phyloP scores from a whole-genome alignment of 2,888 invertebrate species.

The Habrosyne pyritoides region DNA sequence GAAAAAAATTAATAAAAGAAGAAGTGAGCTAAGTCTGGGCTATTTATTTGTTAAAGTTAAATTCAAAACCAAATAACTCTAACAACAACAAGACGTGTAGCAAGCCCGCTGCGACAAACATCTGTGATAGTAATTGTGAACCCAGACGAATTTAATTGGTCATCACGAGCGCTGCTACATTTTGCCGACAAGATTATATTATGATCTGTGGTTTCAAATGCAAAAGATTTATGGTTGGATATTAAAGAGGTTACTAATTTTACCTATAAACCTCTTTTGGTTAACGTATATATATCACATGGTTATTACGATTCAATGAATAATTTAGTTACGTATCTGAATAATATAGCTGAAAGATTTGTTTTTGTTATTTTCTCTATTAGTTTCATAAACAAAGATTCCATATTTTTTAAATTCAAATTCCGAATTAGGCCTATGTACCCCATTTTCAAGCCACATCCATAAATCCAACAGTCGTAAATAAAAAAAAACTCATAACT shows the following conservation, averaged over 20 bases:
- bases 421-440: neutral
- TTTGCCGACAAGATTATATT: neutral
- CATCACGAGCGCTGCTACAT: conserved; percentile 11
- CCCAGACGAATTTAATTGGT: conserved; percentile 42
- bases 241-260: too few species aligned
- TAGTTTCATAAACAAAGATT: neutral
- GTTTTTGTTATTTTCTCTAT: neutral
- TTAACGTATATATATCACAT: too few species aligned
- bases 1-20: too few species aligned
- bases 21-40: too few species aligned
- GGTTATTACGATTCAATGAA: too few species aligned
- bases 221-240: too few species aligned
- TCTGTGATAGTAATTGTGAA: conserved; percentile 38
- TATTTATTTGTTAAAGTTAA: too few species aligned
- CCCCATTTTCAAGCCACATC: neutral
- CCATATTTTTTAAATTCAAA: neutral
- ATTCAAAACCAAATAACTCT: too few species aligned
- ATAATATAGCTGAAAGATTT: too few species aligned
- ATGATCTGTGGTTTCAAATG: neutral
- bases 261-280: too few species aligned
- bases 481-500: conserved; percentile 4
- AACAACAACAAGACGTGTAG: conserved; percentile 24
- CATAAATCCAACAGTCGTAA: neutral
- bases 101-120: conserved; percentile 17
- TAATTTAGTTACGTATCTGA: too few species aligned